Evolutionary conservation across 1,140 invertebrate species (phyloP).

Genomic region (Ridgeia piscesae): DNA sequence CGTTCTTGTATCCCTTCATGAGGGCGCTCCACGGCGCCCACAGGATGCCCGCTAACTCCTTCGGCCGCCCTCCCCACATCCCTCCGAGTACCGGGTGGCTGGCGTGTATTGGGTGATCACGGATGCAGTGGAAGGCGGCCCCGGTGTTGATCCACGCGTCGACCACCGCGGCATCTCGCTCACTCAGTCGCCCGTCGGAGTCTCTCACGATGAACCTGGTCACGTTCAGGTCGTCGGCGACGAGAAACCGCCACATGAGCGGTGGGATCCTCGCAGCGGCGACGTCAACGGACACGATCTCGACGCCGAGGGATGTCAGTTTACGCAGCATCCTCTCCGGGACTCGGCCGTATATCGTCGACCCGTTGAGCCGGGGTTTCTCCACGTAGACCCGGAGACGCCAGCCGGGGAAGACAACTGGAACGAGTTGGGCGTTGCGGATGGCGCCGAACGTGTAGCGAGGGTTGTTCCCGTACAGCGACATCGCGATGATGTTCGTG

Average conservation of each 20-base stretch:
- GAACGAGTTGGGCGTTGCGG: conserved; percentile 28
- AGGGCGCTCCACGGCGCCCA: conserved; percentile 14
- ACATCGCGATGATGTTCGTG: conserved; percentile 30
- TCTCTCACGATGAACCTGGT: conserved; percentile 23
- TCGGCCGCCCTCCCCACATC: conserved; percentile 24
- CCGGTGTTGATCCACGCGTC: conserved; percentile 3
- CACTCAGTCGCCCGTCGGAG: conserved; percentile 14
- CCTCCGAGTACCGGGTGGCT: conserved; percentile 18
- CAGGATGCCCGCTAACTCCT: background rate
- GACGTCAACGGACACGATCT: conserved; percentile 12
- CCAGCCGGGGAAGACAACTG: conserved; percentile 30
- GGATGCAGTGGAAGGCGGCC: conserved; percentile 20
- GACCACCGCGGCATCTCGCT: conserved; percentile 17
- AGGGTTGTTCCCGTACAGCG: conserved; percentile 21
- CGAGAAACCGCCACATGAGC: conserved; percentile 25
- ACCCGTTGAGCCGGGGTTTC: background rate
- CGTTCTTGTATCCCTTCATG: conserved; percentile 19
- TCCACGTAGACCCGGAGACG: conserved; percentile 25
- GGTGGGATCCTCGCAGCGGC: background rate
- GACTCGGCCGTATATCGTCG: background rate
- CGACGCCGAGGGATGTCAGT: conserved; percentile 8
- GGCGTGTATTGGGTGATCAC: conserved; percentile 27
- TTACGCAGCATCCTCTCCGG: conserved; percentile 1
- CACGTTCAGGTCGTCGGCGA: conserved; percentile 21
- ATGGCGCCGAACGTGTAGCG: conserved; percentile 24